Conservation (phyloP, 2,888 invertebrate species). For the Cheilosia variabilis region DNA sequence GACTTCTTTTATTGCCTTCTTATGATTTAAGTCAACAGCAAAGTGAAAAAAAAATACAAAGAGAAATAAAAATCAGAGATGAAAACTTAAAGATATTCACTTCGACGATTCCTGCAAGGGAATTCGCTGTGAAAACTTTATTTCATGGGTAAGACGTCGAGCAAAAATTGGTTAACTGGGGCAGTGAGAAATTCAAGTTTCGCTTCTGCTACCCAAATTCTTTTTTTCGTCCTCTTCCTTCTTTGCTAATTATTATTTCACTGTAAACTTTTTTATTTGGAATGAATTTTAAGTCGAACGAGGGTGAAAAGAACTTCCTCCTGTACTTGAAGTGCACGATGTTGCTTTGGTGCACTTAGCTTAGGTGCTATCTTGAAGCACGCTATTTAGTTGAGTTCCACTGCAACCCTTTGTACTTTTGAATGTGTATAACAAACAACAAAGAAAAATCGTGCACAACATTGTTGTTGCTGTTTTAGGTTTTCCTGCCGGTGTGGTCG, state of each 20-base stretch:
- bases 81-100: no score
- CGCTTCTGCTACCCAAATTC: no score
- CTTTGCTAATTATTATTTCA: slow-evolving; percentile 54
- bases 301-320: neutral
- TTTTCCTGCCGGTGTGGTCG: neutral
- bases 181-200: slow-evolving; percentile 23
- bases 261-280: slow-evolving; percentile 44
- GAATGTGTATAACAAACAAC: neutral
- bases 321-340: slow-evolving; percentile 34
- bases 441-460: slow-evolving; percentile 34
- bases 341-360: slow-evolving; percentile 30
- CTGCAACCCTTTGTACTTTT: slow-evolving; percentile 1
- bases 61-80: neutral
- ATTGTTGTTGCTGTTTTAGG: slow-evolving; percentile 30
- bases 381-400: slow-evolving; percentile 21
- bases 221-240: neutral
- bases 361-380: slow-evolving; percentile 42
- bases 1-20: neutral
- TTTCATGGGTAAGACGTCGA: slow-evolving; percentile 43
- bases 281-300: slow-evolving; percentile 8
- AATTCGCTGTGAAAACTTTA: slow-evolving; percentile 44
- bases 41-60: neutral
- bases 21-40: slow-evolving; percentile 15
- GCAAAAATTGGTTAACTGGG: slow-evolving; percentile 7
- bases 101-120: slow-evolving; percentile 33